Evolutionary conservation across 2,797 vertebrate species (phyloP).

Genomic region (Mallotus villosus): DNA sequence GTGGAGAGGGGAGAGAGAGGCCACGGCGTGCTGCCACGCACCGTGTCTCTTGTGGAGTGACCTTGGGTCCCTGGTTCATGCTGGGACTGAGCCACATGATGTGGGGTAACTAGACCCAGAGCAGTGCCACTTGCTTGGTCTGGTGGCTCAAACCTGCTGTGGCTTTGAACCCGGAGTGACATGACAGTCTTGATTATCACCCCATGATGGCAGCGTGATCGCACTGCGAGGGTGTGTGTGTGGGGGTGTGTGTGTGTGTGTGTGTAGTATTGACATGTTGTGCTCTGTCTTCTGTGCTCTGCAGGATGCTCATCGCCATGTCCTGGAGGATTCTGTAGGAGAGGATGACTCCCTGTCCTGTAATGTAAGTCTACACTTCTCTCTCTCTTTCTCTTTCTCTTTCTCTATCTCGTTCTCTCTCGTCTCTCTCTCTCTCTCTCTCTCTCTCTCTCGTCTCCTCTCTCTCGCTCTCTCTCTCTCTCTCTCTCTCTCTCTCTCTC

Average conservation of each 20-base stretch:
- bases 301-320: conserved; percentile 8
- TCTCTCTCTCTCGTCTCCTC: not conserved
- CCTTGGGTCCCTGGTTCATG: no score
- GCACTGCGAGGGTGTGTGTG: conserved; percentile 6
- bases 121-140: no score
- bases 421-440: not conserved
- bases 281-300: conserved; percentile 15
- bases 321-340: conserved; percentile 12
- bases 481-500: not conserved
- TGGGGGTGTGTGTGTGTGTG: conserved; percentile 7
- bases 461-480: not conserved
- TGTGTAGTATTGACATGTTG: conserved; percentile 60
- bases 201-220: not conserved
- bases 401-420: not conserved
- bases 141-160: no score
- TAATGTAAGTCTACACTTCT: not conserved
- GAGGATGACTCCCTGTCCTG: conserved; percentile 11
- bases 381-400: not conserved
- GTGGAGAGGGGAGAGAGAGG: no score
- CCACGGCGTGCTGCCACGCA: no score
- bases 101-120: no score
- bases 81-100: no score
- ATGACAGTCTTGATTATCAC: not conserved
- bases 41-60: no score
- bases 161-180: not conserved